phyloP scores from a whole-genome alignment of 2,797 vertebrate genomes.

The Orestias chungarensis region DNA sequence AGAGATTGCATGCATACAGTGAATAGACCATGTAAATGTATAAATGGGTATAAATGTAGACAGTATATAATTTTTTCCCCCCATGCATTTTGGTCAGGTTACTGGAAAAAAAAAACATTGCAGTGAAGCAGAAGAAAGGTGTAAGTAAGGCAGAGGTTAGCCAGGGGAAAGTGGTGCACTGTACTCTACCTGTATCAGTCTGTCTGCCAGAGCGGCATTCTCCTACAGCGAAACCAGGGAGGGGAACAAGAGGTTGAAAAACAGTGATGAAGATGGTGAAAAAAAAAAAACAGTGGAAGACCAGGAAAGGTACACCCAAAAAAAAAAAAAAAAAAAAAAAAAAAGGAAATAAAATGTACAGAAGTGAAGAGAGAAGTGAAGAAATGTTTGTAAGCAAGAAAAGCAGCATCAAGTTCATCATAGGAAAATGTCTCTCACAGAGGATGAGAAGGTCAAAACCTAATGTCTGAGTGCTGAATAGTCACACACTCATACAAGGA shows the following conservation, averaged over 20 bases:
- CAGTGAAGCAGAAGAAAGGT: conserved; percentile 22
- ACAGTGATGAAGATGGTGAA: conserved; percentile 67
- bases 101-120: conserved; percentile 30
- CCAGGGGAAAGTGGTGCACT: conserved; percentile 48
- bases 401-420: conserved; percentile 43
- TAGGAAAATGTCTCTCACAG: conserved; percentile 30
- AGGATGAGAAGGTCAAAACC: conserved; percentile 35
- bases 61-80: conserved; percentile 34
- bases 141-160: conserved; percentile 38
- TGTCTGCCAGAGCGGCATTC: conserved; percentile 97
- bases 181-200: conserved; percentile 96
- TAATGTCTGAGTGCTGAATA: background rate
- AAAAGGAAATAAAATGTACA: conserved; percentile 25
- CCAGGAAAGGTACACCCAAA: background rate
- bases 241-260: conserved; percentile 62
- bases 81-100: conserved; percentile 63
- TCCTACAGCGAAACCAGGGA: conserved; percentile 83
- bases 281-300: conserved; percentile 46
- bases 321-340: conserved; percentile 24
- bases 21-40: conserved; percentile 21
- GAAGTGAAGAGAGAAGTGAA: conserved; percentile 11
- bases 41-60: conserved; percentile 14
- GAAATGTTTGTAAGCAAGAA: conserved; percentile 33
- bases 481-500: background rate
- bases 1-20: conserved; percentile 55